Evolutionary conservation across 1,140 invertebrate genomes (phyloP), one percentile per base, ranked within the genome.

Genomic region (Ceratina calcarata): DNA sequence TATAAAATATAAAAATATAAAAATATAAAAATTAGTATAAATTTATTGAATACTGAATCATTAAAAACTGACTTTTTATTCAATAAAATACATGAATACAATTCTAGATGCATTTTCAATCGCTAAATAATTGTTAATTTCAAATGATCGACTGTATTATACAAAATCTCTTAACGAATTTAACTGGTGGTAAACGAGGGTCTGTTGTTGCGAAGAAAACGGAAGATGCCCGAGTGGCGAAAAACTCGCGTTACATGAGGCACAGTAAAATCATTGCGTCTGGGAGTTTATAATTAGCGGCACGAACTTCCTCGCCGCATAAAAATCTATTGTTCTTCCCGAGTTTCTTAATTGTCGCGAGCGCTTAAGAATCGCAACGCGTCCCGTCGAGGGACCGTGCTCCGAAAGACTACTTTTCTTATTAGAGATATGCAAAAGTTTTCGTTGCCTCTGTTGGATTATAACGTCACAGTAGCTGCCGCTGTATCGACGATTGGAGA

Each of bases 311-410:
- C 58, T 45, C 68, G 76, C 13, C 18, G 60, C 49, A 49, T 64
- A 78, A 78, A 64, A 78, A 72, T 64, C 76, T 24, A 78, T 72
- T 78, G 68, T 72, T 72, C 76, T 49, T 78, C 49, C 32, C 49
- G 55, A 72, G 27, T 78, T 78, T 55, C 68, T 78, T 78, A 78
- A 78, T 78, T 64, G 60, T 57, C 20, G 10, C 20, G 37, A 20
- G 22, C 24, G 1, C 24, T 18, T 22, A 51, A 8, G 67, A 24
- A n/a, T 10, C 49, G 55, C 32, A 18, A 67, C 65, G 65, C 15
- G 65, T 24, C 4, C 22, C 49, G n/a, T 0, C 8, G 20, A 53
- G 20, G 53, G 18, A 18, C 13, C 22, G 3, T 24, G 2, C 20
- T n/a, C 8, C 20, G 20, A 20, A 13, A 66, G 37, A 16, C 51